Percentiles rank a stretch among this genome's conserved stretches.
Conservation (phyloP, 2,888 invertebrate species). For the Harmothoe impar region DNA sequence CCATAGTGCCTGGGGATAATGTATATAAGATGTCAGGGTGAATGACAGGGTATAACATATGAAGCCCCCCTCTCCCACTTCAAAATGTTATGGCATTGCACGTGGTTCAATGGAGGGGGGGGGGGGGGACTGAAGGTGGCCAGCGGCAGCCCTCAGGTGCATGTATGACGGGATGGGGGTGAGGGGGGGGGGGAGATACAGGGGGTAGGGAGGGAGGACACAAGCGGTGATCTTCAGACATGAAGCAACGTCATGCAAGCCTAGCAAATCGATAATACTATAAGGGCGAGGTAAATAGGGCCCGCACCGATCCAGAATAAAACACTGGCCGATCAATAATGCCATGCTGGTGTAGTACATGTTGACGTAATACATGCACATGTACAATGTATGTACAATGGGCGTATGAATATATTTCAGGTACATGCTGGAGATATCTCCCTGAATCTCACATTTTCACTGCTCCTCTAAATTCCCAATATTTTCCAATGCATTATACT, state of each 20-base stretch:
- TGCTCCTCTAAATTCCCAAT: no score
- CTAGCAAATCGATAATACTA: not conserved
- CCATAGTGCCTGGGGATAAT: no score
- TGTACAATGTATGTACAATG: no score
- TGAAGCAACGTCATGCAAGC: slow-evolving; percentile 22
- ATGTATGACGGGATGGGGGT: not conserved
- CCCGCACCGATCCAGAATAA: not conserved
- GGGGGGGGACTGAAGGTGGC: not conserved
- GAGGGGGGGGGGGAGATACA: not conserved
- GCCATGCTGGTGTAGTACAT: no score
- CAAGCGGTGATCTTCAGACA: slow-evolving; percentile 29
- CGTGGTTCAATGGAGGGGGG: not conserved
- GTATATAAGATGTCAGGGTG: no score
- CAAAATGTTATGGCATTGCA: not conserved
- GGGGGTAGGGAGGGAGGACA: not conserved
- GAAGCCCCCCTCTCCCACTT: no score
- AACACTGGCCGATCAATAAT: not conserved
- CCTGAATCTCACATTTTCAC: no score
- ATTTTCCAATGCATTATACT: no score
- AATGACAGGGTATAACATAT: no score
- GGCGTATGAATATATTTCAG: no score
- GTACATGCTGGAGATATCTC: no score
- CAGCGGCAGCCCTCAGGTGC: not conserved
- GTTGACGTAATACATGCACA: no score
- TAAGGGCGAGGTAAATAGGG: not conserved